phyloP scores from a whole-genome alignment of 2,797 vertebrate genomes.

The Sebastes cheni region DNA sequence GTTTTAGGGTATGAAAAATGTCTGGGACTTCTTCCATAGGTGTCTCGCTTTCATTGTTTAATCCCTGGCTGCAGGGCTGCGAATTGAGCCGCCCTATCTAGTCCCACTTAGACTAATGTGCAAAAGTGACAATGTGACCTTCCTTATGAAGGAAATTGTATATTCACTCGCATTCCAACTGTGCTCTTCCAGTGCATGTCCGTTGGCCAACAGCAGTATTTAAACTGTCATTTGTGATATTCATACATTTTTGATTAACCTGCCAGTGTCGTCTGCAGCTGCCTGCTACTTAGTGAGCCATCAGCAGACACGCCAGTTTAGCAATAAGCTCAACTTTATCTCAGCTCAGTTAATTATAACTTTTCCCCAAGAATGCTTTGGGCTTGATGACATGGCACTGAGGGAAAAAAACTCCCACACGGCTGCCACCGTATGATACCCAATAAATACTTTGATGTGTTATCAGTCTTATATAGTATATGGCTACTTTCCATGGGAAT shows the following conservation, averaged over 20 bases:
- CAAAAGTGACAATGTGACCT: slow-evolving; percentile 52
- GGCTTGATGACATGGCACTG: slow-evolving; percentile 43
- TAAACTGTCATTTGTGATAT: slow-evolving; percentile 66
- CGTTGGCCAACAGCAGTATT: slow-evolving; percentile 49
- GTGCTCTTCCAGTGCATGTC: slow-evolving; percentile 22
- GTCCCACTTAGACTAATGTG: slow-evolving; percentile 39
- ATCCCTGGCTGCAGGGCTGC: slow-evolving; percentile 3
- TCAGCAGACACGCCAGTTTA: slow-evolving; percentile 59
- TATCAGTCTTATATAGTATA: slow-evolving; percentile 15
- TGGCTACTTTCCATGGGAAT: not conserved
- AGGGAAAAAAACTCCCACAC: slow-evolving; percentile 21
- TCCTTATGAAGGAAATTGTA: slow-evolving; percentile 47
- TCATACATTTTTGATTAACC: slow-evolving; percentile 73
- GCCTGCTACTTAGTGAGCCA: slow-evolving; percentile 57
- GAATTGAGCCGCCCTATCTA: slow-evolving; percentile 10
- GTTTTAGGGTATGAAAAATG: not conserved
- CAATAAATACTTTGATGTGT: slow-evolving; percentile 29
- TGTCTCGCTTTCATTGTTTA: slow-evolving; percentile 15
- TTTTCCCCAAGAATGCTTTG: slow-evolving; percentile 49
- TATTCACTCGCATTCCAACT: slow-evolving; percentile 39
- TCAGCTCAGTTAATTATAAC: slow-evolving; percentile 69
- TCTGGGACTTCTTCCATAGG: not conserved
- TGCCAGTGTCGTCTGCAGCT: slow-evolving; percentile 56
- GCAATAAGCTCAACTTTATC: slow-evolving; percentile 69
- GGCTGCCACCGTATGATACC: slow-evolving; percentile 15